Percentiles rank a stretch among this genome's conserved stretches.
These are phyloP conservation scores for Neodiprion pinetum DNA, from an alignment of 1,140 invertebrate genomes.

Conservation along the genomic window DNA sequence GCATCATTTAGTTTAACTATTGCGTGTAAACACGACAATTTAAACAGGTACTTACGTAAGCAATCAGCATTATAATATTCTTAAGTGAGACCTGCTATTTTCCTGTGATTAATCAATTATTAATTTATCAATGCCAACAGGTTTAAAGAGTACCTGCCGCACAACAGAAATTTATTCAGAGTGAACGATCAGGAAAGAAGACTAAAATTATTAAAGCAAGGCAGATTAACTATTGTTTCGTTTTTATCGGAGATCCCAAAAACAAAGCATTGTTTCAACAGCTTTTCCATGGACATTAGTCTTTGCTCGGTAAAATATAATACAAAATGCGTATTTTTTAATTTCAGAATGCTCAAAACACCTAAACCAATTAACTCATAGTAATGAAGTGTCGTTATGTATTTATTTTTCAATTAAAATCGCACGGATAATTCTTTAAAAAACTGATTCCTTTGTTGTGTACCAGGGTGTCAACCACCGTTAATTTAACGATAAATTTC, in stretches of 20 bases:
- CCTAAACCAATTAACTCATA: no score
- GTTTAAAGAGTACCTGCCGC: constrained; percentile 68
- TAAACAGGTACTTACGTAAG: neutral
- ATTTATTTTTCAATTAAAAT: no score
- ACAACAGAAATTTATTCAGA: constrained; percentile 75
- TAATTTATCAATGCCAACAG: constrained; percentile 50
- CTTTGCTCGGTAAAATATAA: constrained; percentile 69
- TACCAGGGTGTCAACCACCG: no score
- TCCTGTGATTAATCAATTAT: no score
- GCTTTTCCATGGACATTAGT: constrained; percentile 78
- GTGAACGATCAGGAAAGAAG: constrained; percentile 65
- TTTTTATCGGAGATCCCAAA: constrained; percentile 75
- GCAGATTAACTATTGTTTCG: constrained; percentile 73
- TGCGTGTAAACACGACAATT: no score
- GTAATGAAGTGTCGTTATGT: no score
- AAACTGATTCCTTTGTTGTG: no score
- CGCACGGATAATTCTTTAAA: no score
- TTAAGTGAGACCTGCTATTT: no score
- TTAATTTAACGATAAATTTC: neutral
- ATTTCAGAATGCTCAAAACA: neutral
- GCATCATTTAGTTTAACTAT: constrained; percentile 71
- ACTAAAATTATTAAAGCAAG: constrained; percentile 69
- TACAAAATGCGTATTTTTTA: neutral
- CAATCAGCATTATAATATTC: no score
- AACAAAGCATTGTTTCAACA: constrained; percentile 78